These are phyloP conservation scores for Bujurquina vittata DNA, from an alignment of 2,113 vertebrate species.

Conservation along the genomic window DNA sequence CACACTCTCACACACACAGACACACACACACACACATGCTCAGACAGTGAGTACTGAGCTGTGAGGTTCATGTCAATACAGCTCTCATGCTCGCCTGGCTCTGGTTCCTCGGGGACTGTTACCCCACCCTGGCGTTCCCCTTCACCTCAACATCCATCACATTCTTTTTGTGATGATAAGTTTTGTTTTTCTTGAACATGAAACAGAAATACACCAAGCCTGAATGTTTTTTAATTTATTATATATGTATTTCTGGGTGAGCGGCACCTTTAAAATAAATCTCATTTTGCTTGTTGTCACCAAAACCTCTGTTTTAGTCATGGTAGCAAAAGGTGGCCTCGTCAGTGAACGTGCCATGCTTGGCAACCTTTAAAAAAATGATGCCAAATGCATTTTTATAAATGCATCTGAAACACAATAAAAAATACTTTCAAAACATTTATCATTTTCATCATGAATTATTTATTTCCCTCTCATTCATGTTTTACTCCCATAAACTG, in stretches of 20 bases:
- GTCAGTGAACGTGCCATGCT: background rate
- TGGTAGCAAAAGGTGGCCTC: background rate
- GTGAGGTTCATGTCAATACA: conserved; percentile 43
- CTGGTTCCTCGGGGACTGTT: conserved; percentile 57
- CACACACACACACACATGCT: conserved; percentile 12
- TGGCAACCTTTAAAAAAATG: background rate
- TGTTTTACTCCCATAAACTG: background rate
- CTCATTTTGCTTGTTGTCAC: background rate
- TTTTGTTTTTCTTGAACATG: conserved; percentile 76
- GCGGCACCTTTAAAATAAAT: background rate
- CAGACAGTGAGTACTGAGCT: conserved; percentile 39
- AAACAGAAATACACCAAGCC: conserved; percentile 47
- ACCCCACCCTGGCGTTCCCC: conserved; percentile 69
- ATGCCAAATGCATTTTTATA: background rate
- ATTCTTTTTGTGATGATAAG: conserved; percentile 39
- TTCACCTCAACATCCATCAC: conserved; percentile 19
- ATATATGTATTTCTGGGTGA: background rate
- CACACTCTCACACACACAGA: no score
- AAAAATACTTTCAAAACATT: background rate
- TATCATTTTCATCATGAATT: background rate
- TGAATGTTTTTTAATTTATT: background rate
- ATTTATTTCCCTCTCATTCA: background rate
- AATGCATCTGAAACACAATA: background rate
- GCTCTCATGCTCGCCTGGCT: conserved; percentile 27
- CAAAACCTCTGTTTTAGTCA: background rate